These are phyloP conservation scores for Charaxes varanes DNA, from an alignment of 1,140 invertebrate genomes.

Conservation along the genomic window DNA sequence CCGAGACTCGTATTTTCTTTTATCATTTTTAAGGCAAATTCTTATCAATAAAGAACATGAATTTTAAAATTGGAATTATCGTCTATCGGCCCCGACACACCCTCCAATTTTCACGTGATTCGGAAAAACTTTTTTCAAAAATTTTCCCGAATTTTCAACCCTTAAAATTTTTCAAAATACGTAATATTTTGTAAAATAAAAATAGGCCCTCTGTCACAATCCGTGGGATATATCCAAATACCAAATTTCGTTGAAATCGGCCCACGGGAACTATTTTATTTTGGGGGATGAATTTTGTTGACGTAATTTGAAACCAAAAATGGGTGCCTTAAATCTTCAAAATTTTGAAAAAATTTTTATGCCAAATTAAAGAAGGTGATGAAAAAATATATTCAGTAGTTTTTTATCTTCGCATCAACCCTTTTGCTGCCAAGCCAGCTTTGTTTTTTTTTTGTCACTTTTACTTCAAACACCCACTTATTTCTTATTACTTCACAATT, in stretches of 20 bases:
- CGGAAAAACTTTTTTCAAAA: not conserved
- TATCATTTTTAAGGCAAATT: too few species aligned
- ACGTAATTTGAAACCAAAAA: not conserved
- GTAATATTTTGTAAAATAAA: not conserved
- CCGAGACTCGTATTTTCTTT: too few species aligned
- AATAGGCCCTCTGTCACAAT: not conserved
- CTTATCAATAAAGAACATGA: too few species aligned
- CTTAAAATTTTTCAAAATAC: not conserved
- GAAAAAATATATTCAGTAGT: not conserved
- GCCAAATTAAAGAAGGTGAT: not conserved
- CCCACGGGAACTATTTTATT: not conserved
- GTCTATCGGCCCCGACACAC: not conserved
- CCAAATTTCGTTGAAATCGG: not conserved
- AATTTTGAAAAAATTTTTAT: not conserved
- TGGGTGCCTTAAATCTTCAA: not conserved
- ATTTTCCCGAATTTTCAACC: not conserved
- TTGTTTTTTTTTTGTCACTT: too few species aligned
- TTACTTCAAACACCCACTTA: too few species aligned
- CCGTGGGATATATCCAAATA: not conserved
- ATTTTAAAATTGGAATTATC: too few species aligned
- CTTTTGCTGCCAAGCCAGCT: too few species aligned
- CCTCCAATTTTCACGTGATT: not conserved
- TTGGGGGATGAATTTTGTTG: not conserved
- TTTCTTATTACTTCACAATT: too few species aligned
- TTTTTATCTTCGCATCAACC: too few species aligned